Evolutionary conservation across 2,113 vertebrate genomes (phyloP).

Genomic region (Oreocharis arfaki): DNA sequence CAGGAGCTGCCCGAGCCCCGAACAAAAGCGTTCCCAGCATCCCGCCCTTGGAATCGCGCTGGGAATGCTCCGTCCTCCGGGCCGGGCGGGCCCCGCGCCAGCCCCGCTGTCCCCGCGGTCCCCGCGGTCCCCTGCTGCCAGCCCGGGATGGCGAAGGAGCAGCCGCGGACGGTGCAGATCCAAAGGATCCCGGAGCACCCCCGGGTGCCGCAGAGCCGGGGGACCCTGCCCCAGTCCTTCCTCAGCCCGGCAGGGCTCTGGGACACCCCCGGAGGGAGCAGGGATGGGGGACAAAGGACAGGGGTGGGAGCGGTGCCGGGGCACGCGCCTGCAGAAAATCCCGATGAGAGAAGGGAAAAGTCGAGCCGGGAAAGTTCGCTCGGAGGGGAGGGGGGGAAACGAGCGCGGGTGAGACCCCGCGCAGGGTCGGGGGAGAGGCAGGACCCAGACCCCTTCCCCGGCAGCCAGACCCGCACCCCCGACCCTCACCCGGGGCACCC

Average conservation of each 20-base stretch:
- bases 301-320: no score
- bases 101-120: not conserved
- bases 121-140: not conserved
- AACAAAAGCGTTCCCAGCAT: not conserved
- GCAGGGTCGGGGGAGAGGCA: fast-evolving
- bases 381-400: not conserved
- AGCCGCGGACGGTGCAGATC: no score
- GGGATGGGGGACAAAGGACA: no score
- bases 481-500: not conserved
- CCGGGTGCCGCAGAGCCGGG: fast-evolving
- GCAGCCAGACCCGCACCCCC: no score
- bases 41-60: not conserved
- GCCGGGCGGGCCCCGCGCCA: not conserved
- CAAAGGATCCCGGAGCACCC: fast-evolving
- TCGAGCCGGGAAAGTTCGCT: not conserved
- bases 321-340: not conserved
- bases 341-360: not conserved
- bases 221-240: fast-evolving
- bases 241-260: fast-evolving
- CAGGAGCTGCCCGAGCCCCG: not conserved
- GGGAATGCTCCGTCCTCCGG: not conserved
- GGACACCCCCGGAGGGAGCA: not conserved
- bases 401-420: not conserved
- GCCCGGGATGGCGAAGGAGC: not conserved
- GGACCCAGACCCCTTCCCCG: not conserved